Evolutionary conservation across 2,113 vertebrate genomes (phyloP).

Genomic region (Corynorhinus townsendii): DNA sequence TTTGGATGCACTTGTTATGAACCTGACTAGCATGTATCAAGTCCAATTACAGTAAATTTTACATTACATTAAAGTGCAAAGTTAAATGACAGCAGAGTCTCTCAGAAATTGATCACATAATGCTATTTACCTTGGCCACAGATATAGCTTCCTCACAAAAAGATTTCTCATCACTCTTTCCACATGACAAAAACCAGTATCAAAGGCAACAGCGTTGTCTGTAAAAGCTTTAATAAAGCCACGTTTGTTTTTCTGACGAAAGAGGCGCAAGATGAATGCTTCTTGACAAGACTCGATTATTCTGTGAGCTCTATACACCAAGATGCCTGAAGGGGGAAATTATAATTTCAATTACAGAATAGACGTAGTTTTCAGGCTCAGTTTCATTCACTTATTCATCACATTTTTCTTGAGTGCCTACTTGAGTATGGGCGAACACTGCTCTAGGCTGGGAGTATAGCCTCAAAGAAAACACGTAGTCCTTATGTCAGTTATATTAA

Average conservation of each 20-base stretch:
- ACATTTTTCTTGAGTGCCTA: neutral
- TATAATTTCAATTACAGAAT: neutral
- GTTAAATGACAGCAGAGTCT: neutral
- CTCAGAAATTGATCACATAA: neutral
- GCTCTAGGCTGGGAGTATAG: neutral
- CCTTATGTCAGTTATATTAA: neutral
- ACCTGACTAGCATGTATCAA: neutral
- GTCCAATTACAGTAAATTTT: neutral
- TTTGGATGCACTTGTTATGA: neutral
- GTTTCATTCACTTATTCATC: neutral
- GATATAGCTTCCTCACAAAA: constrained; percentile 95
- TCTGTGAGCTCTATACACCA: constrained; percentile 93
- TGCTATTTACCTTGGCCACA: constrained; percentile 93
- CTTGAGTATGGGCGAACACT: neutral
- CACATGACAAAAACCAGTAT: constrained; percentile 95
- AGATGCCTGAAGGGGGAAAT: constrained; percentile 83
- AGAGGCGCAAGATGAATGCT: constrained; percentile 96
- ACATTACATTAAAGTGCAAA: neutral
- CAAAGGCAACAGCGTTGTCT: constrained; percentile 94
- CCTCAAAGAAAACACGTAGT: accelerated
- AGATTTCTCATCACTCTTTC: constrained; percentile 98
- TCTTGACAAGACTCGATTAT: constrained; percentile 98
- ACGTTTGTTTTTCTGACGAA: constrained; percentile 96
- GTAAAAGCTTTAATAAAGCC: constrained; percentile 99
- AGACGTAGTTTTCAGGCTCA: neutral